Evolutionary conservation across 2,797 vertebrate genomes (phyloP).

Genomic region (Pseudotriccus pelzelni): DNA sequence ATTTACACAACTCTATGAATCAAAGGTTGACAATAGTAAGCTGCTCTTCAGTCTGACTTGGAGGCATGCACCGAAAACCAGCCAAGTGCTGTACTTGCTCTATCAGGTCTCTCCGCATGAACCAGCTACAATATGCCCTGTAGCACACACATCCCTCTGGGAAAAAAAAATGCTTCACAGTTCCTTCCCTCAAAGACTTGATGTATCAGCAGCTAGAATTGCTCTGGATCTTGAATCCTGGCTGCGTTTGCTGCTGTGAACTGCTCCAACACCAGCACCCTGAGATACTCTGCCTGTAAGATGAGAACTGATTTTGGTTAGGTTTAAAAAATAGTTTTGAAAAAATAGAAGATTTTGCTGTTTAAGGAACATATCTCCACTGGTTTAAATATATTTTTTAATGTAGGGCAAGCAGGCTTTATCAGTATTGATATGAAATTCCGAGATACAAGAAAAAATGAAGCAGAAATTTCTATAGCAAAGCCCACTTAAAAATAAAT

Average conservation of each 20-base stretch:
- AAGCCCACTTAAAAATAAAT: slow-evolving; percentile 60
- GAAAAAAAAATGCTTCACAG: not conserved
- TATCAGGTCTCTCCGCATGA: not conserved
- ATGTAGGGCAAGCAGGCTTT: slow-evolving; percentile 32
- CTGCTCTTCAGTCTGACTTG: slow-evolving; percentile 77
- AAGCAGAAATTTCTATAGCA: slow-evolving; percentile 31
- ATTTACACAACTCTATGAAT: slow-evolving; percentile 78
- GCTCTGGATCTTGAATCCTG: not conserved
- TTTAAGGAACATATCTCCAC: not conserved
- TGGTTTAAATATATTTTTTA: not conserved
- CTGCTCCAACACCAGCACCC: not conserved
- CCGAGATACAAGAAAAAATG: not conserved
- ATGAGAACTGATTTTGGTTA: not conserved
- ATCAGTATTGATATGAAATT: not conserved
- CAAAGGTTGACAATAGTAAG: slow-evolving; percentile 81
- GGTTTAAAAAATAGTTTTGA: not conserved
- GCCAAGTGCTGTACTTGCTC: slow-evolving; percentile 33
- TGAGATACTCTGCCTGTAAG: not conserved
- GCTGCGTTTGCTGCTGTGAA: not conserved
- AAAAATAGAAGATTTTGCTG: not conserved
- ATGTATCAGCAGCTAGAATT: not conserved
- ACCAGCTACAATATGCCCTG: not conserved
- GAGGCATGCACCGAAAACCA: slow-evolving; percentile 58
- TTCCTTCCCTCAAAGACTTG: not conserved
- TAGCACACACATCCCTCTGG: not conserved